A percentile compares a stretch with the other conserved stretches of the same genome.
Evolutionary conservation across 2,797 vertebrate species (phyloP).

Genomic region (Esox masquinongy): DNA sequence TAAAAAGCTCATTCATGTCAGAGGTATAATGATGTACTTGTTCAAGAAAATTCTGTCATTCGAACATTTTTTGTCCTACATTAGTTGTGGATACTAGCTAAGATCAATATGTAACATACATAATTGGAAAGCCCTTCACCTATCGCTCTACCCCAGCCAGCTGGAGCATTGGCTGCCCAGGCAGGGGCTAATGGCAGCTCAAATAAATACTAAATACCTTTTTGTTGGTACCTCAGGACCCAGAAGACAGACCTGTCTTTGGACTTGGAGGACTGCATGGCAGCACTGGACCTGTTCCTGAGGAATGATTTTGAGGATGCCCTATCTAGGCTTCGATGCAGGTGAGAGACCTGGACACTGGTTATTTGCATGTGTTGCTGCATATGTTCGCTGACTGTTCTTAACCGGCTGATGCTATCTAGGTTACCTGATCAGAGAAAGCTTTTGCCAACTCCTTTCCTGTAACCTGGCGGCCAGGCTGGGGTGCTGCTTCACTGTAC

Average conservation of each 20-base stretch:
- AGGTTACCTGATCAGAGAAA: no score
- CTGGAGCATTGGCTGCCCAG: no score
- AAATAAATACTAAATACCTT: no score
- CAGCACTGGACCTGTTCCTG: conserved; percentile 92
- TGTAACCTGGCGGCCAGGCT: no score
- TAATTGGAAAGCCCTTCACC: background rate
- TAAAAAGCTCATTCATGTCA: background rate
- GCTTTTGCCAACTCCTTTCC: no score
- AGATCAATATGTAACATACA: background rate
- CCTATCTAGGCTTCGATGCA: conserved; percentile 82
- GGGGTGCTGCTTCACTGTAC: background rate
- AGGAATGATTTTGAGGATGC: conserved; percentile 93
- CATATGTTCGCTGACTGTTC: no score
- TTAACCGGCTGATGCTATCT: no score
- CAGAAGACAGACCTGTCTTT: conserved; percentile 81
- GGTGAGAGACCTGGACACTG: conserved; percentile 69
- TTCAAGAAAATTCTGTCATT: background rate
- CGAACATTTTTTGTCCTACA: background rate
- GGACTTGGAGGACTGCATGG: conserved; percentile 91
- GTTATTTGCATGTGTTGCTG: background rate
- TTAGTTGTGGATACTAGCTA: background rate
- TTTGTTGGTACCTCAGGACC: conserved; percentile 69
- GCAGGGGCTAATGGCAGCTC: no score
- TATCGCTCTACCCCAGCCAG: background rate
- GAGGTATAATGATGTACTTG: background rate